Percentiles rank a stretch among this genome's conserved stretches.
Evolutionary conservation across 2,888 invertebrate genomes (phyloP).

Genomic region (Encarsia formosa): DNA sequence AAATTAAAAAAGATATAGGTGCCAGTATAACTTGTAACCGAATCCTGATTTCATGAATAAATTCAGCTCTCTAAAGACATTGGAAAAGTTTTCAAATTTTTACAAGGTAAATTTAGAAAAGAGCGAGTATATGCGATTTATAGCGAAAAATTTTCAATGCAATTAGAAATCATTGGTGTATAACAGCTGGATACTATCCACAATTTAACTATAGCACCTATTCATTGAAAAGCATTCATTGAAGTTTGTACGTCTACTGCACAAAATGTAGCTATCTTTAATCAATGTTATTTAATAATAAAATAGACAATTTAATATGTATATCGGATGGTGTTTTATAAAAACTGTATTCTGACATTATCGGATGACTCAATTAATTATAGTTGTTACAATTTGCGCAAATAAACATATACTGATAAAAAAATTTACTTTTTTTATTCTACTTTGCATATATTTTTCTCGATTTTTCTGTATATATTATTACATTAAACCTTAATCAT

Average conservation of each 20-base stretch:
- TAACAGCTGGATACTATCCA: conserved; percentile 34
- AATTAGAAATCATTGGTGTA: conserved; percentile 11
- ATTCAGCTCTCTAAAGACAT: conserved; percentile 11
- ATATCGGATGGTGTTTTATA: conserved; percentile 50
- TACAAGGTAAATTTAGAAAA: conserved; percentile 12
- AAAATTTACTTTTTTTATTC: not conserved
- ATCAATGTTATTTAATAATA: conserved; percentile 48
- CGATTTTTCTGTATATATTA: too few relatives aligned
- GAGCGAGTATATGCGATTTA: not conserved
- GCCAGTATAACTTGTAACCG: too few relatives aligned
- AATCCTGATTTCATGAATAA: conserved; percentile 1
- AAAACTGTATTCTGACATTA: conserved; percentile 47
- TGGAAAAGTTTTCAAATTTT: conserved; percentile 18
- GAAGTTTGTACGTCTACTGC: conserved; percentile 50
- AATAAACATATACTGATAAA: conserved; percentile 27
- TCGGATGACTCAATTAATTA: conserved; percentile 42
- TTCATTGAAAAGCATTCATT: conserved; percentile 42
- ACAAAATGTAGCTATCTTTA: conserved; percentile 48
- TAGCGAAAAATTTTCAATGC: conserved; percentile 11
- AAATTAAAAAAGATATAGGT: too few relatives aligned
- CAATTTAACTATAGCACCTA: conserved; percentile 47
- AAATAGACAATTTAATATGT: conserved; percentile 40
- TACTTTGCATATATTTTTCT: too few relatives aligned
- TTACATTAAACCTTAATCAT: too few relatives aligned
- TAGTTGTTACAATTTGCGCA: conserved; percentile 39